A percentile compares a stretch with the other conserved stretches of the same genome.
These are phyloP conservation scores for Drosophila yakuba DNA, from an alignment of 1,140 invertebrate genomes.

Conservation along the genomic window DNA sequence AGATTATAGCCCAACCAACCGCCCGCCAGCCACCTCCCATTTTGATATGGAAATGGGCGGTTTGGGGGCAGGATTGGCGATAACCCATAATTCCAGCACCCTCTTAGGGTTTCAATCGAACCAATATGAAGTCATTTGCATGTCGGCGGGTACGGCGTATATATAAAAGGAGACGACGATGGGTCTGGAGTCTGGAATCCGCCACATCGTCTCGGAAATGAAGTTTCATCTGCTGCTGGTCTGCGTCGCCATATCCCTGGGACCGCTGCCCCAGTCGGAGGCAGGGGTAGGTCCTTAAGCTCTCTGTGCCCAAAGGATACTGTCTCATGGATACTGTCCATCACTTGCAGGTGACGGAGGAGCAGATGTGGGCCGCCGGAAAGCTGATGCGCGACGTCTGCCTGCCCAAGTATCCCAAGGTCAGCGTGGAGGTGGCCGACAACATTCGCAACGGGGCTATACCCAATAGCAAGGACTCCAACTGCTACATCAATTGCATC, in stretches of 20 bases:
- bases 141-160: constrained; percentile 9
- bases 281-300: constrained; percentile 24
- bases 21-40: not conserved
- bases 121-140: constrained; percentile 15
- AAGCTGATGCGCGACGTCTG: constrained; percentile 77
- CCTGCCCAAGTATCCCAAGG: constrained; percentile 71
- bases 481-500: constrained; percentile 80
- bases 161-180: constrained; percentile 25
- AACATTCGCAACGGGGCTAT: constrained; percentile 59
- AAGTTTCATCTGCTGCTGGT: constrained; percentile 19
- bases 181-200: not conserved
- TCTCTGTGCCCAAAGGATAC: no score
- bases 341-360: constrained; percentile 85
- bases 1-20: constrained; percentile 14
- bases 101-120: not conserved
- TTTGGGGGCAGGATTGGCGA: not conserved
- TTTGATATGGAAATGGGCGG: constrained; percentile 15
- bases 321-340: not conserved
- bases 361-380: constrained; percentile 76
- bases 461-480: constrained; percentile 73
- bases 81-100: constrained; percentile 22
- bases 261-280: not conserved
- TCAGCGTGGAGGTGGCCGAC: constrained; percentile 62
- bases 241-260: not conserved
- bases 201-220: constrained; percentile 6